Evolutionary conservation across 2,797 vertebrate species (phyloP).

Genomic region (Oreortyx pictus): DNA sequence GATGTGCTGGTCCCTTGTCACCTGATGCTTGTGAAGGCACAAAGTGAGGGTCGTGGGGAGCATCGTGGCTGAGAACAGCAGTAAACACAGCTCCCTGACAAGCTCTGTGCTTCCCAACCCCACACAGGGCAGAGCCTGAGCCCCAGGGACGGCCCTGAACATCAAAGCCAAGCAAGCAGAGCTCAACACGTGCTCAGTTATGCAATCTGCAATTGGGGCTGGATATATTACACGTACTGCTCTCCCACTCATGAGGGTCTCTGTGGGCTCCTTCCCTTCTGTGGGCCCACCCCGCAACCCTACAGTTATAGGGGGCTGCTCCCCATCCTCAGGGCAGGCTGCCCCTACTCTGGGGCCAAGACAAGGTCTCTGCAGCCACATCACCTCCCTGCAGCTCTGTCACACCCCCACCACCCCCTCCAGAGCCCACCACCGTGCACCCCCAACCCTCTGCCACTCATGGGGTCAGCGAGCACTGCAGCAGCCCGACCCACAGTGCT

Average conservation of each 20-base stretch:
- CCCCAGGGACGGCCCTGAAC: rapidly evolving
- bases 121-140: background rate
- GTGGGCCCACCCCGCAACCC: background rate
- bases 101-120: rapidly evolving
- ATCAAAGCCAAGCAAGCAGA: background rate
- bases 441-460: rapidly evolving
- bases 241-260: background rate
- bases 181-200: background rate
- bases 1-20: rapidly evolving
- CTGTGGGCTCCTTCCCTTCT: background rate
- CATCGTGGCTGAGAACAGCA: background rate
- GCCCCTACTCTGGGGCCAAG: background rate
- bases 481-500: rapidly evolving
- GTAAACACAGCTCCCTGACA: background rate
- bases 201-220: background rate
- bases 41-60: background rate
- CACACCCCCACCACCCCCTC: background rate
- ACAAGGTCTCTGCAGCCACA: background rate
- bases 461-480: rapidly evolving
- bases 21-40: rapidly evolving
- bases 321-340: background rate
- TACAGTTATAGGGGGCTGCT: background rate
- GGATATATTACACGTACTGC: background rate
- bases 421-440: background rate
- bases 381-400: rapidly evolving